These are phyloP conservation scores for Tethea ocularis DNA, from an alignment of 2,888 invertebrate species.

Conservation along the genomic window DNA sequence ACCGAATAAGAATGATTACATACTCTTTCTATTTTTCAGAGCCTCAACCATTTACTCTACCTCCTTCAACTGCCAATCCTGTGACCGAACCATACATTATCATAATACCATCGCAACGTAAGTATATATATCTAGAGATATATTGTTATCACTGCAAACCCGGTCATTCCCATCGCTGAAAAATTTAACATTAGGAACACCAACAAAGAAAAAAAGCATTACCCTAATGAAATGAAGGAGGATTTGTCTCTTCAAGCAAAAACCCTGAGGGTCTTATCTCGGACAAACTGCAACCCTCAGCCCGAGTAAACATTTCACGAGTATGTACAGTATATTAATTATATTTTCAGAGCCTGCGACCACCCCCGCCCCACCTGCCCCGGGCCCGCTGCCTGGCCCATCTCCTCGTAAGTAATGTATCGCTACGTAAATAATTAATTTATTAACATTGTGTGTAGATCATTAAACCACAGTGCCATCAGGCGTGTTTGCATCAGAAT, in stretches of 20 bases:
- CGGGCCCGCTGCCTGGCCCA: slow-evolving; percentile 67
- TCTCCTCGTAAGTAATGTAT: slow-evolving; percentile 62
- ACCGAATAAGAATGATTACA: neutral
- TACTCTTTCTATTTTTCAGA: neutral
- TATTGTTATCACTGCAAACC: neutral
- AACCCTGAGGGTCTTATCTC: neutral
- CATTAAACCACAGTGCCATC: neutral
- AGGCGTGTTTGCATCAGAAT: slow-evolving; percentile 2
- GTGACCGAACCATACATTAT: neutral
- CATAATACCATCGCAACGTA: neutral
- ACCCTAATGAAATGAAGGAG: neutral
- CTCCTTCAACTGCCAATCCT: neutral
- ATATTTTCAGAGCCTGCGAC: slow-evolving; percentile 17
- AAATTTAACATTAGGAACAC: too few relatives aligned
- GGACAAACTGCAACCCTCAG: neutral
- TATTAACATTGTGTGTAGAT: neutral
- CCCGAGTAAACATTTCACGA: neutral
- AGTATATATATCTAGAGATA: neutral
- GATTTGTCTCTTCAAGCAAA: neutral
- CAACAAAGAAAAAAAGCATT: neutral
- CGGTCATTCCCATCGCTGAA: neutral
- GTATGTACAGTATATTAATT: neutral
- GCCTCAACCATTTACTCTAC: neutral
- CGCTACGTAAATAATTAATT: slow-evolving; percentile 5
- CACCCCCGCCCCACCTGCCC: slow-evolving; percentile 25